Evolutionary conservation across 2,113 vertebrate species (phyloP), one percentile per base, ranked within the genome.

Genomic region (Strix aluco): DNA sequence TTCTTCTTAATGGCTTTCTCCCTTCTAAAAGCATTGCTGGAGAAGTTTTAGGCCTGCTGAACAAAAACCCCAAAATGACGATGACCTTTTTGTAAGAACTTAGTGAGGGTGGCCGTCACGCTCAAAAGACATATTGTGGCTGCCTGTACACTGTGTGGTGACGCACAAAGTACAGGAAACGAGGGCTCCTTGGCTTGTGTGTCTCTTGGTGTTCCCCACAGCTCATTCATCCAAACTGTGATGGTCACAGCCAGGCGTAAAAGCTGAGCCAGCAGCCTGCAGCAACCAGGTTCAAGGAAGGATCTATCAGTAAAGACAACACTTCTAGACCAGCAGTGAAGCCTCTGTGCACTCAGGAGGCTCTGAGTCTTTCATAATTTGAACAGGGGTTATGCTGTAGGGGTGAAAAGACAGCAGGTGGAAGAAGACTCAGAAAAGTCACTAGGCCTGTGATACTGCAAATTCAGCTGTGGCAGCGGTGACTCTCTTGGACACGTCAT

Each of bases 401-500:
- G n/a, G 38, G 32, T 47, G 26, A 21, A 79, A 70, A 44, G 52
- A 34, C 13, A 40, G 19, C 25, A 34, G 69, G 15, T 12, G 30
- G 7, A 19, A 6, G 16, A 63, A 63, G 51, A 29, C 26, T 65
- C 42, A 29, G 40, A 7, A 27, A 65, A 69, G 54, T 34, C 46
- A 15, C 40, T 15, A 5, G 8, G 52, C 23, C 58, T 57, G 4
- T 22, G 44, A 46, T 49, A 14, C 75, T 69, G 72, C 58, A 80
- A 62, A 88, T 34, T 15, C 36, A 30, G 26, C 3, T 42, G 66
- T 5, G 27, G 40, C 66, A 73, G 25, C 5, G 5, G 29, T 0
- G 0, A 26, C 73, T 81, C 6, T 1, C 52, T 55, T 1, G 5
- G 59, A 65, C n/a, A 27, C 0, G 0, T 42, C 47, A 66, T 21